Base-by-base conservation (phyloP, 2,797 vertebrate species). In the Uromys caudimaculatus region DNA sequence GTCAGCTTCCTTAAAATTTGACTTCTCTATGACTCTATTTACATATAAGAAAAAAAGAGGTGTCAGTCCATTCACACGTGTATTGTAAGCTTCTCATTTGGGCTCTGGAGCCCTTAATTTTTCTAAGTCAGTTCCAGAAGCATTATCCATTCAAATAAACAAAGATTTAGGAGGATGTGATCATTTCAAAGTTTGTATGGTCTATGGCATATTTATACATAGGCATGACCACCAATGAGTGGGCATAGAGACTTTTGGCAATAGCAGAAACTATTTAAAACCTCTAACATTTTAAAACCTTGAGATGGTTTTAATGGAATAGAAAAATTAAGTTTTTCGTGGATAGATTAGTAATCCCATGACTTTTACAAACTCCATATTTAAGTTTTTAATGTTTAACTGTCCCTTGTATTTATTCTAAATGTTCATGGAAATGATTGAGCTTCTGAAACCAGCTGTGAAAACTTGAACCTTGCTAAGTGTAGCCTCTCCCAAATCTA, bases 181-280 rank as follows among this genome's bases (percentile, higher is more conserved):
- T 27, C 90, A 1, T 77, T 95, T 89, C n/a, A 77, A 12, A 5
- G 13, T 79, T 93, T 78, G 82, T 69, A 13, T 76, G 23, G 64
- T 92, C 62, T 29, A 24, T 79, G 52, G 44, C 21, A 58, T 93
- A 81, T 88, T 92, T 90, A 19, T 77, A 47, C 27, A 77, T 16
- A 73, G 10, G 7, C 60, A 52, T 86, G 41, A 4, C 47, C 4
- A 56, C 54, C 10, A 89, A 29, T 56, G 87, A 83, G 71, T 60
- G 38, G 35, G 12, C 32, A 79, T n/a, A 92, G 17, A 82, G 54
- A 77, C 6, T 3, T 84, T 54, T 0, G 38, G 35, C 73, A 91
- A n/a, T 41, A 78, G 35, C 83, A 19, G n/a, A 94, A 64, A 90
- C 44, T 71, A 81, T 89, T 91, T 75, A 92, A 69, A 95, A 69